These are phyloP conservation scores for Carduelis carduelis DNA, from an alignment of 2,797 vertebrate genomes.

Conservation along the genomic window DNA sequence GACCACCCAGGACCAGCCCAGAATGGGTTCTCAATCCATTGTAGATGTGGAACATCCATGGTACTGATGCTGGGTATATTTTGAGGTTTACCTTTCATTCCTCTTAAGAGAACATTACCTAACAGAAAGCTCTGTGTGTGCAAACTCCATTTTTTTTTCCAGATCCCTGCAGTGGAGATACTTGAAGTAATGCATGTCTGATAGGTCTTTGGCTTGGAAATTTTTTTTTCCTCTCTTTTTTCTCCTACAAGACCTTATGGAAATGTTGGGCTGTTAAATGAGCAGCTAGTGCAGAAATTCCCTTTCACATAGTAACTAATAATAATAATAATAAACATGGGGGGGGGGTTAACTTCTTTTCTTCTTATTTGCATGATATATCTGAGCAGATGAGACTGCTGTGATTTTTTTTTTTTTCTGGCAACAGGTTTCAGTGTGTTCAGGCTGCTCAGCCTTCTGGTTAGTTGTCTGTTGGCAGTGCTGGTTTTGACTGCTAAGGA, in stretches of 20 bases:
- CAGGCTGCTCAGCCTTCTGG: neutral
- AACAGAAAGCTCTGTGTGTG: neutral
- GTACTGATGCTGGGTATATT: neutral
- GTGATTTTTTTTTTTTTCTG: neutral
- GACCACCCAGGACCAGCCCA: neutral
- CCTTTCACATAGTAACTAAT: neutral
- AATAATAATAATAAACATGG: neutral
- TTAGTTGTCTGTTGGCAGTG: neutral
- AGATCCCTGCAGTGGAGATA: neutral
- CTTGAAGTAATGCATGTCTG: neutral
- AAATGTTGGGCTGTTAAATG: neutral
- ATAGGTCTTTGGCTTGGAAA: neutral
- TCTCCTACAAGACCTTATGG: neutral
- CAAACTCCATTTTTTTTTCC: neutral
- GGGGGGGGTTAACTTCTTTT: neutral
- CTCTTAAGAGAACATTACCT: neutral
- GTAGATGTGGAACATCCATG: neutral
- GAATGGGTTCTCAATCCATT: rapidly evolving
- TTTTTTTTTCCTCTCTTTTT: neutral
- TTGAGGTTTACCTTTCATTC: neutral
- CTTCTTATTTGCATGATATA: neutral
- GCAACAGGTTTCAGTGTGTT: neutral
- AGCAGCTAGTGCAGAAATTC: neutral
- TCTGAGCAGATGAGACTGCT: neutral
- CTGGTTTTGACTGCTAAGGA: neutral